phyloP scores from a whole-genome alignment of 1,140 invertebrate genomes.

The Cheumatopsyche charites region DNA sequence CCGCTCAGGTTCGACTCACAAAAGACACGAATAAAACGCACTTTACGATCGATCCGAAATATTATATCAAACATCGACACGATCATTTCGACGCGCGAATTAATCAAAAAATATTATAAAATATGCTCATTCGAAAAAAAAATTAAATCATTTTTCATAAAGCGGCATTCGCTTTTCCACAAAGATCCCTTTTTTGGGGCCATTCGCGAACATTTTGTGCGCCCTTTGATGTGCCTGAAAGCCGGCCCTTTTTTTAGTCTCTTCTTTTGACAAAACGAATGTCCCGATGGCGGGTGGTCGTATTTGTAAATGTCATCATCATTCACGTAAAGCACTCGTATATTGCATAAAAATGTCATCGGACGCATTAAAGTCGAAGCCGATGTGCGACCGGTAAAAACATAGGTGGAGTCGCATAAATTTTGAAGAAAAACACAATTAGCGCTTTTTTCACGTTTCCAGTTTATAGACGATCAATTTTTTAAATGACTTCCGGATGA shows the following conservation, averaged over 20 bases:
- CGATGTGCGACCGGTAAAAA: slow-evolving; percentile 1
- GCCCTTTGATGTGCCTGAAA: not conserved
- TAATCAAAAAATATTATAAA: not conserved
- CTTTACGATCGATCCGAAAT: slow-evolving; percentile 15
- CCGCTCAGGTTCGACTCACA: not conserved
- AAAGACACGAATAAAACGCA: slow-evolving; percentile 18
- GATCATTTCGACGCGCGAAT: not conserved
- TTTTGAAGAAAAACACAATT: not conserved
- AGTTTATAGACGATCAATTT: too few relatives aligned
- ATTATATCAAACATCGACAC: not conserved
- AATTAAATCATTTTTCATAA: slow-evolving; percentile 14
- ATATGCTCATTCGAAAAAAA: not conserved
- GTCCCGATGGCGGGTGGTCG: slow-evolving; percentile 44
- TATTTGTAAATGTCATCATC: slow-evolving; percentile 47
- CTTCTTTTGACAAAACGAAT: slow-evolving; percentile 8
- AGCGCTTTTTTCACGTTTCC: too few relatives aligned
- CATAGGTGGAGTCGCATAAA: slow-evolving; percentile 20
- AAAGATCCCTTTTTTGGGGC: slow-evolving; percentile 7
- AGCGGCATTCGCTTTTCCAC: not conserved
- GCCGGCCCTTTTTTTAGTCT: slow-evolving; percentile 22
- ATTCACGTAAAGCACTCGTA: slow-evolving; percentile 36
- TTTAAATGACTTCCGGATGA: too few relatives aligned
- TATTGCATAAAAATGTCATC: slow-evolving; percentile 48
- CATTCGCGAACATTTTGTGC: not conserved
- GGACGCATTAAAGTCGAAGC: slow-evolving; percentile 31